phyloP scores from a whole-genome alignment of 2,797 vertebrate species.

The Myripristis murdjan region DNA sequence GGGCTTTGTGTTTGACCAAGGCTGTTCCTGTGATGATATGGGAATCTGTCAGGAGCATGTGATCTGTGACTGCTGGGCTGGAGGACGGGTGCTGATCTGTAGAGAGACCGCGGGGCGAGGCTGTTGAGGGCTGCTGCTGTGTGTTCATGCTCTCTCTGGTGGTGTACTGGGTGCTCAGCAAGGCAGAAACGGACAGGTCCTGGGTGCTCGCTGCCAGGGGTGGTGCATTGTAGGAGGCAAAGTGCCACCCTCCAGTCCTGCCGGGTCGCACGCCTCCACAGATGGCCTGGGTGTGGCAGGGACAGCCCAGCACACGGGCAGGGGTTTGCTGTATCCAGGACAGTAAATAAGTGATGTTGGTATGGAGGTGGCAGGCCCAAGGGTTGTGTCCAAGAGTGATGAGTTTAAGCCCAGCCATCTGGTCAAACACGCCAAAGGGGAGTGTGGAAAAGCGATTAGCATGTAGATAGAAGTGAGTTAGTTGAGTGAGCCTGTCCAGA shows the following conservation, averaged over 20 bases:
- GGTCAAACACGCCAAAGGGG: constrained; percentile 87
- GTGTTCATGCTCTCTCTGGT: constrained; percentile 23
- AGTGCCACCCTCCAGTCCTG: constrained; percentile 79
- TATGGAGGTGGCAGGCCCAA: constrained; percentile 90
- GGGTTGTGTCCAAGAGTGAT: constrained; percentile 93
- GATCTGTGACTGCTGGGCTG: constrained; percentile 28
- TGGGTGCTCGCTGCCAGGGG: constrained; percentile 64
- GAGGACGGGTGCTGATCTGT: constrained; percentile 36
- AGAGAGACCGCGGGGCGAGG: constrained; percentile 35
- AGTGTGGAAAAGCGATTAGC: constrained; percentile 92
- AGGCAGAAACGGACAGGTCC: constrained; percentile 59
- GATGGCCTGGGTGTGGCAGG: constrained; percentile 84
- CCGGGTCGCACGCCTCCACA: constrained; percentile 75
- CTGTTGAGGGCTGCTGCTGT: constrained; percentile 33
- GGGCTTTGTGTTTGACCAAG: constrained; percentile 12
- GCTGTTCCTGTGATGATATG: constrained; percentile 32
- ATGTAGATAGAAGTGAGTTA: constrained; percentile 91
- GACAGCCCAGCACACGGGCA: constrained; percentile 86
- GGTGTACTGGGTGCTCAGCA: constrained; percentile 43
- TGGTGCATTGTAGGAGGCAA: constrained; percentile 76
- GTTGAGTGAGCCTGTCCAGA: constrained; percentile 86
- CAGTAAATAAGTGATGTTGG: constrained; percentile 87
- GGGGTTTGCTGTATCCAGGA: constrained; percentile 87
- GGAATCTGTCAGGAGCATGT: constrained; percentile 36
- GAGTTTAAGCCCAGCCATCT: constrained; percentile 83